phyloP scores from a whole-genome alignment of 2,113 vertebrate genomes.

The Leptobrachium ailaonicum region DNA sequence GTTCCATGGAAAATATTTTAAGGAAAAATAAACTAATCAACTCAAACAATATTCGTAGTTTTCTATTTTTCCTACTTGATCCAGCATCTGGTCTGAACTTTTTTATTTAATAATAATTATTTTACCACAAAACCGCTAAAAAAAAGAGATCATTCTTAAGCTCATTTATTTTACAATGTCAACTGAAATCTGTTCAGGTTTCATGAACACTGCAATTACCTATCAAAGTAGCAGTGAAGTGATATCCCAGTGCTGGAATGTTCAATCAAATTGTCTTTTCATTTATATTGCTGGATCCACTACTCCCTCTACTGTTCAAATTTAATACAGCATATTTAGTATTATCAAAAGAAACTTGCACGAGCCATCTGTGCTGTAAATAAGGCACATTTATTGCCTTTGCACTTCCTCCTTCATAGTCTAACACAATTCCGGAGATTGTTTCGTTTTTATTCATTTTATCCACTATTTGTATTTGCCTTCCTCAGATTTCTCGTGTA shows the following conservation, averaged over 20 bases:
- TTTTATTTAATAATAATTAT: too few relatives aligned
- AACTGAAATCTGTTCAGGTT: constrained; percentile 48
- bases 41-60: neutral
- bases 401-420: too few relatives aligned
- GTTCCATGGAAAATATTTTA: neutral
- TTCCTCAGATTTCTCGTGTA: too few relatives aligned
- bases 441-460: too few relatives aligned
- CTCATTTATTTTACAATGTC: constrained; percentile 40
- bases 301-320: constrained; percentile 63
- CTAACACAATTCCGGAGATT: too few relatives aligned
- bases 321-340: constrained; percentile 36
- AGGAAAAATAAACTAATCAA: neutral
- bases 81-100: constrained; percentile 51
- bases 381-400: too few relatives aligned
- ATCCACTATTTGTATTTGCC: too few relatives aligned
- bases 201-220: constrained; percentile 49
- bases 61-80: constrained; percentile 56
- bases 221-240: constrained; percentile 19
- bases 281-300: constrained; percentile 30
- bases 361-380: too few relatives aligned
- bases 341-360: too few relatives aligned
- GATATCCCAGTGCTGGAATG: constrained; percentile 37
- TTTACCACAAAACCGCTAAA: constrained; percentile 21
- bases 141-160: constrained; percentile 48
- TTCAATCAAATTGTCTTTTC: neutral